Percentiles rank a stretch among this genome's conserved stretches.
Conservation (phyloP, 2,888 invertebrate species). For the Drosophila suboccidentalis region DNA sequence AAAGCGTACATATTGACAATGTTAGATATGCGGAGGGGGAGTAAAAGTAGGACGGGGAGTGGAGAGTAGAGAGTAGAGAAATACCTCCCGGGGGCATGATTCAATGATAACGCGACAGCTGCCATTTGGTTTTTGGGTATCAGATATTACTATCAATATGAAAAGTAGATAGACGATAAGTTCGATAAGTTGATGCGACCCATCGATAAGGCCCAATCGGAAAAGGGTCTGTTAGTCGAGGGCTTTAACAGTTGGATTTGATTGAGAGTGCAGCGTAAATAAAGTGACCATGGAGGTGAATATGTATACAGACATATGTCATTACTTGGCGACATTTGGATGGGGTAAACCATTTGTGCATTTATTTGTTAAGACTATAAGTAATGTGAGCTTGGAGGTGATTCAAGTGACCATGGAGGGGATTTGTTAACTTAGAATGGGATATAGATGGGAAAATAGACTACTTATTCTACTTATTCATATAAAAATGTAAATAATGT, state of each 20-base stretch:
- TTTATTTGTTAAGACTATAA: not conserved
- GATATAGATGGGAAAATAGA: not conserved
- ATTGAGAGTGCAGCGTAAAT: slow-evolving; percentile 6
- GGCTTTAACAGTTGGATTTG: slow-evolving; percentile 3
- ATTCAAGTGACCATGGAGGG: not conserved
- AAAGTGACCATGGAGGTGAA: slow-evolving; percentile 15
- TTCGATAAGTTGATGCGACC: slow-evolving; percentile 1
- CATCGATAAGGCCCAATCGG: slow-evolving; percentile 22
- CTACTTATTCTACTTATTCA: no score
- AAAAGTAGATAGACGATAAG: slow-evolving; percentile 15
- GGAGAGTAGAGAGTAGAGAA: not conserved
- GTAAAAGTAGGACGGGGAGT: not conserved
- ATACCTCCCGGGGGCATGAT: slow-evolving; percentile 55
- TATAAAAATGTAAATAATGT: no score
- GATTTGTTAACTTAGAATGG: not conserved
- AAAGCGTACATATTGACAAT: slow-evolving; percentile 48
- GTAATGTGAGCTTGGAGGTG: not conserved
- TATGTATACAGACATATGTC: slow-evolving; percentile 1
- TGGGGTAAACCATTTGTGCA: not conserved
- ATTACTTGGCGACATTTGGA: not conserved
- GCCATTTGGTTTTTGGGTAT: slow-evolving; percentile 36
- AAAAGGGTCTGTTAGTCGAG: slow-evolving; percentile 1
- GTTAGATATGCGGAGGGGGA: not conserved
- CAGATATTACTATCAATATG: slow-evolving; percentile 27
- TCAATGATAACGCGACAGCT: slow-evolving; percentile 44